Conservation (phyloP, 2,797 vertebrate species). For the Acanthiza pusilla region DNA sequence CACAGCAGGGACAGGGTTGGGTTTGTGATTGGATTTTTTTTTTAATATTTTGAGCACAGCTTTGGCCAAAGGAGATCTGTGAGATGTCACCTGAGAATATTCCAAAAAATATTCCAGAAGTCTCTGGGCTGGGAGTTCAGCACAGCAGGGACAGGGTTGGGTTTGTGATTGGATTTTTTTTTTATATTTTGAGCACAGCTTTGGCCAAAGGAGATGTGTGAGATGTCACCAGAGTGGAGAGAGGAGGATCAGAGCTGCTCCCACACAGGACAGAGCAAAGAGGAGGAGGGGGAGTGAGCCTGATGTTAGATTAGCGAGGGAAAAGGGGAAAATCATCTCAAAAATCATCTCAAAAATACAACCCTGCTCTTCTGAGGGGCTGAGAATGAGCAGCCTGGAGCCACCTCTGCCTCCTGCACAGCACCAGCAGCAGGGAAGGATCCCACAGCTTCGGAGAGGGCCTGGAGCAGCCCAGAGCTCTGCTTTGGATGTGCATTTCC, state of each 20-base stretch:
- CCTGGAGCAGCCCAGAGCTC: neutral
- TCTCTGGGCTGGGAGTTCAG: neutral
- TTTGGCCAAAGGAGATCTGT: neutral
- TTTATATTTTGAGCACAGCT: neutral
- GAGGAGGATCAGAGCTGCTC: neutral
- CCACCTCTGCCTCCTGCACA: neutral
- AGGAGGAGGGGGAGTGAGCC: neutral
- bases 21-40: neutral
- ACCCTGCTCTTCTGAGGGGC: neutral
- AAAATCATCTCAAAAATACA: fast-evolving
- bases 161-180: neutral
- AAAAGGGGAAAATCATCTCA: neutral
- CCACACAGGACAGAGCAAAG: neutral
- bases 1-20: neutral
- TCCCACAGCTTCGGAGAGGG: neutral
- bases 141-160: neutral
- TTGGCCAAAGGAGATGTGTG: neutral
- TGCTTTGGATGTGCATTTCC: neutral
- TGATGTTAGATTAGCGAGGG: neutral
- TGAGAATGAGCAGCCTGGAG: neutral
- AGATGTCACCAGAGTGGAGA: neutral
- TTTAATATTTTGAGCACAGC: neutral
- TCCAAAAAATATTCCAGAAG: neutral
- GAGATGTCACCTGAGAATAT: neutral
- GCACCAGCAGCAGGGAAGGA: neutral